Evolutionary conservation across 2,888 invertebrate genomes (phyloP).

Genomic region (Keiferia lycopersicella): DNA sequence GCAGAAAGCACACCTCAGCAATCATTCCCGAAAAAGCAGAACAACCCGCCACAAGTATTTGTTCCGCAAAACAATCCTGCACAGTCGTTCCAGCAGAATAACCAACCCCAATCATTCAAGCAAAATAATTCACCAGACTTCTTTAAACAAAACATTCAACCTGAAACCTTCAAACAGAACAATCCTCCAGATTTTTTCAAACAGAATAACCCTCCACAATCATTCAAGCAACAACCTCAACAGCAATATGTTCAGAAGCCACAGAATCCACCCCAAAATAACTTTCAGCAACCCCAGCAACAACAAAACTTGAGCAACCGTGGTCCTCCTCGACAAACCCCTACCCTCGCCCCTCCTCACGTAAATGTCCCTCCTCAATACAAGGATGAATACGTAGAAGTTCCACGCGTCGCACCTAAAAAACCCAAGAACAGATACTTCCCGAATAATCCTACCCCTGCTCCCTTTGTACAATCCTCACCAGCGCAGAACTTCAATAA

Average conservation of each 20-base stretch:
- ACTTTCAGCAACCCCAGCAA: conserved; percentile 38
- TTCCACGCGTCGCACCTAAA: conserved; percentile 69
- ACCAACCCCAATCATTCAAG: conserved; percentile 20
- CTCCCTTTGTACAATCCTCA: conserved; percentile 55
- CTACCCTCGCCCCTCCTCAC: conserved; percentile 39
- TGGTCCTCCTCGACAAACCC: conserved; percentile 43
- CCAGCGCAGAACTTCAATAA: conserved; percentile 57
- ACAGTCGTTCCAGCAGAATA: conserved; percentile 32
- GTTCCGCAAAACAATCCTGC: conserved; percentile 14
- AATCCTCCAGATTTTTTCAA: conserved; percentile 15
- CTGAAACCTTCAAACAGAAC: conserved; percentile 25
- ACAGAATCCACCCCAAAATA: conserved; percentile 22
- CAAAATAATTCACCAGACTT: conserved; percentile 31
- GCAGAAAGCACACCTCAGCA: conserved; percentile 33
- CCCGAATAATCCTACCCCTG: conserved; percentile 52
- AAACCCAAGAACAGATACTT: conserved; percentile 49
- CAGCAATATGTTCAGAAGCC: conserved; percentile 14
- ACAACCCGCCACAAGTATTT: conserved; percentile 17
- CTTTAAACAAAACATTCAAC: conserved; percentile 29
- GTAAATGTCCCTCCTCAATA: conserved; percentile 66
- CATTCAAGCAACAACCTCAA: conserved; percentile 24
- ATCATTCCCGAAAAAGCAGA: conserved; percentile 45
- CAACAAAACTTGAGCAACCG: conserved; percentile 47
- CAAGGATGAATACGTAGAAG: conserved; percentile 74
- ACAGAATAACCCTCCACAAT: conserved; percentile 25